Evolutionary conservation across 35 echinoderm and acorn worm species (phyloP).

Genomic region (Apostichopus californicus): DNA sequence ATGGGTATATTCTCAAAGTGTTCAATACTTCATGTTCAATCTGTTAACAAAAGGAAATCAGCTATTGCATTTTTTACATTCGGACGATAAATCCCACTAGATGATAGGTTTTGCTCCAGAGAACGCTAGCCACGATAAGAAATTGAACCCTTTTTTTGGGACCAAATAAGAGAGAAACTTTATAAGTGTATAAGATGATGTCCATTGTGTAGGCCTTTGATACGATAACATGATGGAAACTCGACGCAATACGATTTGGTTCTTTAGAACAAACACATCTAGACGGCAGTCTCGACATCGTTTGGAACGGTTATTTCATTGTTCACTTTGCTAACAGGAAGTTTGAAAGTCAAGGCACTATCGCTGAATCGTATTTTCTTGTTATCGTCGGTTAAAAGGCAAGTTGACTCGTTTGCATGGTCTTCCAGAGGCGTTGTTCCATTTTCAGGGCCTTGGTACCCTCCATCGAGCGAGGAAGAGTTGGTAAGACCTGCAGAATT

Average conservation of each 20-base stretch:
- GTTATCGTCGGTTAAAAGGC: conserved; percentile 46
- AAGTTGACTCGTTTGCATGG: conserved; percentile 19
- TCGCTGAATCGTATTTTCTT: conserved; percentile 54
- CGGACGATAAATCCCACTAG: no score
- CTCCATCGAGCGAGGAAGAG: neutral
- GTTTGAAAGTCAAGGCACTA: conserved; percentile 54
- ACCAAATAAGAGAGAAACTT: no score
- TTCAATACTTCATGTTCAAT: no score
- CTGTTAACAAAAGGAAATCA: no score
- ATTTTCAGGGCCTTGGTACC: conserved; percentile 9
- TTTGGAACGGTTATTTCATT: conserved; percentile 35
- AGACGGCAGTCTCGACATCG: conserved; percentile 54
- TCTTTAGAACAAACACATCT: neutral
- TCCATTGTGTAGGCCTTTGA: no score
- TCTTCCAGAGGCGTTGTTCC: conserved; percentile 35
- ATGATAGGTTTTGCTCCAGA: no score
- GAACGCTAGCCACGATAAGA: no score
- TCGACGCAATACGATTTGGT: neutral
- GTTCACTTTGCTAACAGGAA: conserved; percentile 43
- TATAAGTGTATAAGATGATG: no score
- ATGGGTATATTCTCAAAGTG: no score
- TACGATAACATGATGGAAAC: no score
- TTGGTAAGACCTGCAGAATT: neutral
- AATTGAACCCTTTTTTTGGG: no score
- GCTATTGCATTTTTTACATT: no score